Evolutionary conservation across 2,797 vertebrate species (phyloP).

Genomic region (Salmo trutta): DNA sequence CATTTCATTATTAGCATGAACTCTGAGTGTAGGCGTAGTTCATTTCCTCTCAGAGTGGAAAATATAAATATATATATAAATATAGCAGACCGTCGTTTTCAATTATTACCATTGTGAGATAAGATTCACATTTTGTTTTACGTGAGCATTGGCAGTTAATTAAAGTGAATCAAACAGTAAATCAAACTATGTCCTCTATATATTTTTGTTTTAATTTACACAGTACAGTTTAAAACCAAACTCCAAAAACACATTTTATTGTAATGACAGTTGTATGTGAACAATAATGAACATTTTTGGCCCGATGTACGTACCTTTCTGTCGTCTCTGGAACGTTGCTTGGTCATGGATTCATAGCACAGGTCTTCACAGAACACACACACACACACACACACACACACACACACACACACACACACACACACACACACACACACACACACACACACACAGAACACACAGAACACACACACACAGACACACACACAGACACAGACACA

Average conservation of each 20-base stretch:
- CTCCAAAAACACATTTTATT: neutral
- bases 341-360: slow-evolving; percentile 69
- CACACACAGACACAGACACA: neutral
- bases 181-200: neutral
- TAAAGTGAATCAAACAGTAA: neutral
- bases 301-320: slow-evolving; percentile 39
- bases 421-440: neutral
- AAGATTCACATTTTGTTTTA: neutral
- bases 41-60: no score
- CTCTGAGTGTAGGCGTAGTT: no score
- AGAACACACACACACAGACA: neutral
- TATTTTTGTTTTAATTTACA: neutral
- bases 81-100: no score
- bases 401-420: neutral
- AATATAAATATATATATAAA: no score
- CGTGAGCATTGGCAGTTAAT: neutral
- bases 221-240: neutral
- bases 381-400: slow-evolving; percentile 31
- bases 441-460: neutral
- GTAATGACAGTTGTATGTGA: neutral
- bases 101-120: neutral
- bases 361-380: slow-evolving; percentile 16
- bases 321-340: slow-evolving; percentile 23
- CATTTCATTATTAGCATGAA: no score
- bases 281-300: neutral